These are phyloP conservation scores for Petaurus breviceps DNA, from an alignment of 2,113 vertebrate species.

Conservation along the genomic window DNA sequence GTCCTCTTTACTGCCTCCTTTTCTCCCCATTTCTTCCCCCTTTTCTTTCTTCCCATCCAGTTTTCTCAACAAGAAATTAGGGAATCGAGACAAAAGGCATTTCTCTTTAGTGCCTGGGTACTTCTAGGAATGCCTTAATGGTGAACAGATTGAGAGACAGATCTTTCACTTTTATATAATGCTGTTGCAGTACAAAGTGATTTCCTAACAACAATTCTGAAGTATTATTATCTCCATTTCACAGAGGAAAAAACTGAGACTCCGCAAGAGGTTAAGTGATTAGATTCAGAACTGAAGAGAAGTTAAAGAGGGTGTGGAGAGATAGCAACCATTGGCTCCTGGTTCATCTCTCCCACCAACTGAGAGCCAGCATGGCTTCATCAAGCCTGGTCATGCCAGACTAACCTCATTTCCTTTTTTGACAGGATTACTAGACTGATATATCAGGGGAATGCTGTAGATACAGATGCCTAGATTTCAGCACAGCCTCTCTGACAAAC, in stretches of 20 bases:
- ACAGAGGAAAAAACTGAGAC: neutral
- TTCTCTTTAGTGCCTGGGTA: neutral
- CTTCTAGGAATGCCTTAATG: neutral
- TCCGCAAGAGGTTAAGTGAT: neutral
- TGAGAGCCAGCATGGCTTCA: neutral
- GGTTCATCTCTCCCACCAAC: neutral
- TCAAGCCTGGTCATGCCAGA: conserved; percentile 1
- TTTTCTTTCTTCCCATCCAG: neutral
- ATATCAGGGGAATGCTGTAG: neutral
- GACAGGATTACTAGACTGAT: neutral
- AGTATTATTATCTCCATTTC: neutral
- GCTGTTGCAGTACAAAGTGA: neutral
- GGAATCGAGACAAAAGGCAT: neutral
- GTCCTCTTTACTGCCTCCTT: too few relatives aligned
- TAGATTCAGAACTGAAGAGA: neutral
- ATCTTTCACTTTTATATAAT: neutral
- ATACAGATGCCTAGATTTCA: neutral
- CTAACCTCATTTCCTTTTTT: neutral
- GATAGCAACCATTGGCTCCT: neutral
- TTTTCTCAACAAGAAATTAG: neutral
- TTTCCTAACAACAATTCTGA: neutral
- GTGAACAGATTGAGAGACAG: neutral
- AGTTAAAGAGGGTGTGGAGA: neutral
- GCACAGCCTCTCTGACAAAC: neutral
- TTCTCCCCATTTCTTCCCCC: neutral